A percentile compares a stretch with the other conserved stretches of the same genome.
Conservation (phyloP, 2,888 invertebrate species). For the Saturnia pavonia region DNA sequence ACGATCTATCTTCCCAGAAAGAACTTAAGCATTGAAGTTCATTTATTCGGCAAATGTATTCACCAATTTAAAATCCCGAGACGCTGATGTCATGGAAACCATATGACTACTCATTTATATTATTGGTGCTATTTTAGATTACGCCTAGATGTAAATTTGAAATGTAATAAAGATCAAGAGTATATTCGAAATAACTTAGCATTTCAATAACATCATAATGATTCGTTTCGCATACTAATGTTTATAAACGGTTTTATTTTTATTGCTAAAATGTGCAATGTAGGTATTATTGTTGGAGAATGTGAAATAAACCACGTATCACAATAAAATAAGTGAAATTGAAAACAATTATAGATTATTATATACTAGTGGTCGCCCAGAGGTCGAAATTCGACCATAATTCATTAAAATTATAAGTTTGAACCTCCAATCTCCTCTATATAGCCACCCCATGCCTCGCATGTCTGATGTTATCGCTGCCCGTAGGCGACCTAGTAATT, state of each 20-base stretch:
- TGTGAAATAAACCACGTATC: background rate
- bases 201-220: constrained; percentile 29
- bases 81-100: constrained; percentile 43
- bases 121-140: constrained; percentile 14
- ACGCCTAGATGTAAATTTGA: background rate
- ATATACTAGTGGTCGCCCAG: too few species aligned
- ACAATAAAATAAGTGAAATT: background rate
- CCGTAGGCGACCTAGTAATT: too few species aligned
- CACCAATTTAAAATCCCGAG: constrained; percentile 44
- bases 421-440: too few species aligned
- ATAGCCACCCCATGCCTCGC: too few species aligned
- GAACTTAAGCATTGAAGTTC: background rate
- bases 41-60: constrained; percentile 36
- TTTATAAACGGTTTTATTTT: background rate
- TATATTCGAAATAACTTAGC: constrained; percentile 25
- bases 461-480: too few species aligned
- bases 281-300: background rate
- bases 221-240: background rate
- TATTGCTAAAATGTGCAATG: background rate
- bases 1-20: background rate
- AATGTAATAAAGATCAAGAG: background rate
- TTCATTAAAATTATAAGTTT: too few species aligned
- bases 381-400: too few species aligned
- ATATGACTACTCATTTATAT: constrained; percentile 28
- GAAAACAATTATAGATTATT: too few species aligned